Base-by-base conservation (phyloP, 1,140 invertebrate genomes). In the Chrysomallon squamiferum region DNA sequence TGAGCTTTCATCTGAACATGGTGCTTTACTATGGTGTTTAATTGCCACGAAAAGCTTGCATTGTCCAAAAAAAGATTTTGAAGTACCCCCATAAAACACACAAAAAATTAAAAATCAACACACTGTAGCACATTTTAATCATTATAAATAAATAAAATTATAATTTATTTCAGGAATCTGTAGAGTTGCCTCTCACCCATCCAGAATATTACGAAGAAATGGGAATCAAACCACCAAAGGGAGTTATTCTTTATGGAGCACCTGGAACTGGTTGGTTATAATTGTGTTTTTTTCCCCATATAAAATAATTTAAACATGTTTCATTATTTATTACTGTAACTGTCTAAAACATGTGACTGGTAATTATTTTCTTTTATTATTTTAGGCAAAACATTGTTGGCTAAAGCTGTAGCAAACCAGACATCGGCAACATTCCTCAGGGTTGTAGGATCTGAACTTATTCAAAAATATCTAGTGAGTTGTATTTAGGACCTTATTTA, bases 161-260 rank as follows among this genome's bases (percentile, higher is more conserved):
- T 66, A 15, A 61, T 54, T 71, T 65, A 50, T 62, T 76, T 18
- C 73, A 87, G 87, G 98, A 99, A 88, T 98, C 96, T 64, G 98
- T 99, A 2, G 98, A 99, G 85, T 87, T 99, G 54, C 98, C 98
- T 1, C 86, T 99, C 18, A 99, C 98, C 35, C 98, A 99, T 89
- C 97, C 97, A 18, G 98, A 99, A 87, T 99, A 99, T 86, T 99
- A 99, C 85, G 97, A 99, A 87, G 97, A 99, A 88, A 99, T 99
- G 97, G 98, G 98, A 68, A 99, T 99, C 66, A 97, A 97, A 83
- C 97, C 98, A 25, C 98, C 98, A 0, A 99, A 99, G 85, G 98
- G 98, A 66, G 98, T 99, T 6, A 99, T 99, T 83, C 87, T 99
- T 9, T 99, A 99, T 88, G 98, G 97, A 0, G 92, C 95, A 54